Evolutionary conservation across 2,888 invertebrate species (phyloP).

Genomic region (Acronicta psi): DNA sequence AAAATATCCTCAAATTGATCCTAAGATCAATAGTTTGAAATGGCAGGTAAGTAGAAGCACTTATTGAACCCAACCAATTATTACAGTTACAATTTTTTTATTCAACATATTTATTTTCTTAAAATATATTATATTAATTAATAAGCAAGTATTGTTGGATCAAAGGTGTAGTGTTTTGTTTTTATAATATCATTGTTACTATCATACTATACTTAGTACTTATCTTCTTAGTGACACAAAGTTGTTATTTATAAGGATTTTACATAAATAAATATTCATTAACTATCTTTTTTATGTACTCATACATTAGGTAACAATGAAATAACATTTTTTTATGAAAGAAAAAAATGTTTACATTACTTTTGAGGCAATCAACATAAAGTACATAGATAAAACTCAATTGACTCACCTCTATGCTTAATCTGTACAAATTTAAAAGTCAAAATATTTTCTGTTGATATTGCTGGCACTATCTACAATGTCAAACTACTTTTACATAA

Average conservation of each 20-base stretch:
- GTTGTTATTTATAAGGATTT: neutral
- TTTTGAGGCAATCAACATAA: conserved; percentile 11
- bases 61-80: too few relatives aligned
- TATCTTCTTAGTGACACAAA: neutral
- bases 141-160: conserved; percentile 1
- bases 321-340: neutral
- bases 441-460: neutral
- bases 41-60: too few relatives aligned
- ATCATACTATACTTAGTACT: too few relatives aligned
- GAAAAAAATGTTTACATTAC: neutral
- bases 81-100: too few relatives aligned
- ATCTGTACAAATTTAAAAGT: neutral
- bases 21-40: too few relatives aligned
- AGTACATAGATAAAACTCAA: neutral
- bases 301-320: neutral
- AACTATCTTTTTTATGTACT: neutral
- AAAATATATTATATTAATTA: too few relatives aligned
- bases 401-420: neutral
- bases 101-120: too few relatives aligned
- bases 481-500: too few relatives aligned
- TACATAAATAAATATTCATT: neutral
- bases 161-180: too few relatives aligned
- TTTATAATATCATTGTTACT: too few relatives aligned
- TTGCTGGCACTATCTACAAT: neutral
- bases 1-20: too few relatives aligned